Base-by-base conservation (phyloP, 2,113 vertebrate species). In the Herpailurus yagouaroundi region DNA sequence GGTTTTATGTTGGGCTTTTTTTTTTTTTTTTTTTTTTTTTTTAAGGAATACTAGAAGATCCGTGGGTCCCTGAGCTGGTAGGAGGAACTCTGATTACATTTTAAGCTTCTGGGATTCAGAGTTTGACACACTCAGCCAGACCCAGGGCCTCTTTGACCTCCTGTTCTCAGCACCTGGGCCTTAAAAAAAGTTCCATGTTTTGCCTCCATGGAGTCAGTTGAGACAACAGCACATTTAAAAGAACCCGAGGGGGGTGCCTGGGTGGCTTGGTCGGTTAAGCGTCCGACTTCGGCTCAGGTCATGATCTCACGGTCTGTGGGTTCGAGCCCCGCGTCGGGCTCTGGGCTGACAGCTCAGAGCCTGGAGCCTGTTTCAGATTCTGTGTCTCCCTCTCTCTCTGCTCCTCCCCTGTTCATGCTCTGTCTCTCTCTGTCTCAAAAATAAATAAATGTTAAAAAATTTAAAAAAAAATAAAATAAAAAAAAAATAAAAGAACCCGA, bases 11-110 rank as follows among this genome's bases (percentile, higher is more conserved):
- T 60, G 82, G 50, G 68, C 29, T 89, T 86, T 94, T 73, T 36
- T 21, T 6, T n/a, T n/a, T n/a, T n/a, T 41, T 82, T 33, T 69
- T 31, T 55, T 73, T 41, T 93, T 48, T 14, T 76, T 69, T n/a
- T 92, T 1, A 71, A 89, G 87, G 60, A 97, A 71, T 38, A n/a
- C 73, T 96, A 38, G 23, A 66, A 94, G 87, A 90, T 57, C 38
- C 7, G 0, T 89, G 83, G 48, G 36, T 89, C 66, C 76, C 93
- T 57, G 94, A 74, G n/a, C 94, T 97, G 60, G 45, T 27, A 55
- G 66, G 38, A 96, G n/a, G 68, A 87, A 95, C 95, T 85, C 77
- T 89, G 94, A 90, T 96, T 89, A 31, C 25, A 71, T 90, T 88
- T 94, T 69, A 92, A 91, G 89, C 92, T 90, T 80, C 74, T 73